These are phyloP conservation scores for Machimus rusticus DNA, from an alignment of 2,888 invertebrate genomes.

Conservation along the genomic window DNA sequence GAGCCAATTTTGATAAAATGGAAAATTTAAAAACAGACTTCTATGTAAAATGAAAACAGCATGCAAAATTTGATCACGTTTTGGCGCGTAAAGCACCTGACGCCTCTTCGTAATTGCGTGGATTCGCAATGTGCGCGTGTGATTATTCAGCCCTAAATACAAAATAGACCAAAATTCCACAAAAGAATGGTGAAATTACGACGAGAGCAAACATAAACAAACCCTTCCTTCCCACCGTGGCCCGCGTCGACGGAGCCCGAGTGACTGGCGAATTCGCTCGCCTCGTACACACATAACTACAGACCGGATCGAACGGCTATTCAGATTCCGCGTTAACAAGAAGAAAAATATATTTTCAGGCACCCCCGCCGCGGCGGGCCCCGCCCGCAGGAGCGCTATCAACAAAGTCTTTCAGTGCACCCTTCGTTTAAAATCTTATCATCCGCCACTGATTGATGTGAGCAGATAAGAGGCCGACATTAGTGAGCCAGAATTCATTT, in stretches of 20 bases:
- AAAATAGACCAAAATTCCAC: not conserved
- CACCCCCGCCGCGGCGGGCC: not conserved
- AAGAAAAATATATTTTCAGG: constrained; percentile 37
- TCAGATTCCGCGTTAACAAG: constrained; percentile 39
- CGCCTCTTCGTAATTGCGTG: not conserved
- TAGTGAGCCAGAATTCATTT: constrained; percentile 50
- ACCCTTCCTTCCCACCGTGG: not conserved
- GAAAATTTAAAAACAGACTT: too few species aligned
- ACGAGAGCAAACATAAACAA: not conserved
- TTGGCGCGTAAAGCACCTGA: not conserved
- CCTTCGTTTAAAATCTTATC: constrained; percentile 63
- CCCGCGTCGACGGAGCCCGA: not conserved
- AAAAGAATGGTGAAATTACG: not conserved
- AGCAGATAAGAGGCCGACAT: constrained; percentile 59
- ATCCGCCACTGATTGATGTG: constrained; percentile 63
- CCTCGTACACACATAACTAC: constrained; percentile 1
- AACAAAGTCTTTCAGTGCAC: constrained; percentile 46
- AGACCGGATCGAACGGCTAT: constrained; percentile 37
- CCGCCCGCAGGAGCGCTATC: constrained; percentile 26
- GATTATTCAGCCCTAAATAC: not conserved
- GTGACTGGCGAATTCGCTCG: not conserved
- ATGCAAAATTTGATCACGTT: not conserved
- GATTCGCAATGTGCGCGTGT: not conserved
- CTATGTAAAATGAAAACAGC: too few species aligned
- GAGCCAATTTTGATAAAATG: too few species aligned